Conservation (phyloP, 2,888 invertebrate genomes). For the Tuberolachnus salignus region DNA sequence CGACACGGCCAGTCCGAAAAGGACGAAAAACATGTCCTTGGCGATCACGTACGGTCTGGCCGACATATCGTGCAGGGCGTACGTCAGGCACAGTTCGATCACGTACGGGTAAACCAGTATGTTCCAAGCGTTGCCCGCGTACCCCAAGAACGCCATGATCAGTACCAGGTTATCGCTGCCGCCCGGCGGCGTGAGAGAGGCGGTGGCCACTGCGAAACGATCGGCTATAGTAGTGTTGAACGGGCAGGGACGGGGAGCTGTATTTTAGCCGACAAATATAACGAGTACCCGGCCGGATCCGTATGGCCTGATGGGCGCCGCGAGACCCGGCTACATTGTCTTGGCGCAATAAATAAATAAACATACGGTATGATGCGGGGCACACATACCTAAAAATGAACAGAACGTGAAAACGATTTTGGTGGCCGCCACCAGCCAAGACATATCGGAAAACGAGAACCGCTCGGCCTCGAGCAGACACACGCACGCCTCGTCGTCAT, state of each 20-base stretch:
- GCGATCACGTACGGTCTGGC: background rate
- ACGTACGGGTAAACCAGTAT: constrained; percentile 8
- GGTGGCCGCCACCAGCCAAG: background rate
- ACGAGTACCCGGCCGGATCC: too few species aligned
- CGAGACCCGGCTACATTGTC: background rate
- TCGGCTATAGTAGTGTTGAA: background rate
- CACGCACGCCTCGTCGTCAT: background rate
- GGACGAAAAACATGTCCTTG: constrained; percentile 5
- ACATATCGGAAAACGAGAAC: background rate
- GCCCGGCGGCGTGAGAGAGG: background rate
- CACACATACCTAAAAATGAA: constrained; percentile 15
- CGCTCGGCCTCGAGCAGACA: background rate
- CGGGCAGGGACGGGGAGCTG: too few species aligned
- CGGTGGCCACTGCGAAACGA: background rate
- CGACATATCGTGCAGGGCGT: constrained; percentile 6
- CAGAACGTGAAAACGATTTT: constrained; percentile 23
- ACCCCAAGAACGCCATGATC: background rate
- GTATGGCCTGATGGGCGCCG: too few species aligned
- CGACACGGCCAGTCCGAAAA: background rate
- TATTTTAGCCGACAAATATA: too few species aligned
- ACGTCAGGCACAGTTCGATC: constrained; percentile 21
- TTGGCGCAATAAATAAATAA: too few species aligned
- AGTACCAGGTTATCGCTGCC: background rate
- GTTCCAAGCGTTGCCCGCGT: constrained; percentile 20
- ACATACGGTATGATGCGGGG: background rate